phyloP scores from a whole-genome alignment of 2,888 invertebrate species.

The Leucoma salicis region DNA sequence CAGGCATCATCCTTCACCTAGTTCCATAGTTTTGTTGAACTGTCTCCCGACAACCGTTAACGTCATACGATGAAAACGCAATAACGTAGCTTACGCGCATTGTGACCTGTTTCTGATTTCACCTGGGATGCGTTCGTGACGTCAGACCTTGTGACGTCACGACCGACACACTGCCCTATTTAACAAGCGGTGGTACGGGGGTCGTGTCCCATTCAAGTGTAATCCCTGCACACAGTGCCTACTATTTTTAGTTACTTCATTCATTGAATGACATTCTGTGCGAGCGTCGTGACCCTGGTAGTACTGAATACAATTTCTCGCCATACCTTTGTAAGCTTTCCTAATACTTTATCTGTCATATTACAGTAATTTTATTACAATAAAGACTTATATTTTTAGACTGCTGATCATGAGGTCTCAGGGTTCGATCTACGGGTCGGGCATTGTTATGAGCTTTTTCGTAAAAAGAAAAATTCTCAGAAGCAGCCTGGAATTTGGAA shows the following conservation, averaged over 20 bases:
- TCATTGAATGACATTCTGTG: conserved; percentile 53
- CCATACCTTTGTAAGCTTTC: too few relatives aligned
- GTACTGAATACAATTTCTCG: too few relatives aligned
- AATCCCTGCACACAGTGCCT: conserved; percentile 49
- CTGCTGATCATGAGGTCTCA: too few relatives aligned
- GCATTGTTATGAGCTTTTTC: too few relatives aligned
- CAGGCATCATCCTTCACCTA: not conserved
- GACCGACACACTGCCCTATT: conserved; percentile 71
- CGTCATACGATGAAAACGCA: not conserved
- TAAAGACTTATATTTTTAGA: too few relatives aligned
- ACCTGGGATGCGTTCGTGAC: conserved; percentile 69
- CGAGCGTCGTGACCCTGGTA: conserved; percentile 12
- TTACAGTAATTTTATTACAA: too few relatives aligned
- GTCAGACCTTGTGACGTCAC: conserved; percentile 63
- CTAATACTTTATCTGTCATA: too few relatives aligned
- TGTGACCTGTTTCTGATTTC: conserved; percentile 52
- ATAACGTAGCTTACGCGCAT: conserved; percentile 23
- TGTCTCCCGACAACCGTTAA: not conserved
- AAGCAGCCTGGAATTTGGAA: too few relatives aligned
- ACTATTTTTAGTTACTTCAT: conserved; percentile 73
- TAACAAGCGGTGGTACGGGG: conserved; percentile 36
- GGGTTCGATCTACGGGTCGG: too few relatives aligned
- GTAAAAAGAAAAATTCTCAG: too few relatives aligned
- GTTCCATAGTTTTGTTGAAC: not conserved
- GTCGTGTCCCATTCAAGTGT: conserved; percentile 66